A percentile compares a stretch with the other conserved stretches of the same genome.
Evolutionary conservation across 2,113 vertebrate genomes (phyloP).

Genomic region (Crotalus viridis): DNA sequence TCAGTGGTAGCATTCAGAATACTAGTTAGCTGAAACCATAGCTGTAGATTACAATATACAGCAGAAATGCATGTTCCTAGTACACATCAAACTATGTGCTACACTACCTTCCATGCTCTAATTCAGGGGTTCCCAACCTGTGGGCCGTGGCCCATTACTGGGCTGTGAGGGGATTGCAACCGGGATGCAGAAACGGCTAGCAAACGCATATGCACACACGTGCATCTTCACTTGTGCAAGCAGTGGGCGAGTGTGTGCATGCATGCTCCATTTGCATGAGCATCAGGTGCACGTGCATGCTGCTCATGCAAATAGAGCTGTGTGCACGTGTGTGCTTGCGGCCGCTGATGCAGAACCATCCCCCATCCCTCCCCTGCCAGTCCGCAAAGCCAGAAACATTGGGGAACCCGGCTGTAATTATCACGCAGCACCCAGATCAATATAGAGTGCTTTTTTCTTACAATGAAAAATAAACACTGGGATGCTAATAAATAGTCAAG

Average conservation of each 20-base stretch:
- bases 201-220: no score
- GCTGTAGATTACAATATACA: conserved; percentile 6
- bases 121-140: neutral
- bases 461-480: neutral
- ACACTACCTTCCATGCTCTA: neutral
- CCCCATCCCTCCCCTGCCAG: no score
- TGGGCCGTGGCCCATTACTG: neutral
- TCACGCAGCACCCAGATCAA: neutral
- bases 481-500: neutral
- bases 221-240: no score
- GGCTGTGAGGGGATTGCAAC: neutral
- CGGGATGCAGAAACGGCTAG: no score
- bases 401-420: neutral
- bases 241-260: no score
- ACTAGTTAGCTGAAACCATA: neutral
- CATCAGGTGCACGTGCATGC: no score
- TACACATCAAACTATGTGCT: neutral
- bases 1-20: neutral
- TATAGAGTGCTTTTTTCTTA: neutral
- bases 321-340: no score
- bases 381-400: neutral
- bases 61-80: neutral
- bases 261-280: no score
- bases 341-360: no score
- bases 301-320: no score